Conservation (phyloP, 2,797 vertebrate species). For the Chaenodraco wilsoni region DNA sequence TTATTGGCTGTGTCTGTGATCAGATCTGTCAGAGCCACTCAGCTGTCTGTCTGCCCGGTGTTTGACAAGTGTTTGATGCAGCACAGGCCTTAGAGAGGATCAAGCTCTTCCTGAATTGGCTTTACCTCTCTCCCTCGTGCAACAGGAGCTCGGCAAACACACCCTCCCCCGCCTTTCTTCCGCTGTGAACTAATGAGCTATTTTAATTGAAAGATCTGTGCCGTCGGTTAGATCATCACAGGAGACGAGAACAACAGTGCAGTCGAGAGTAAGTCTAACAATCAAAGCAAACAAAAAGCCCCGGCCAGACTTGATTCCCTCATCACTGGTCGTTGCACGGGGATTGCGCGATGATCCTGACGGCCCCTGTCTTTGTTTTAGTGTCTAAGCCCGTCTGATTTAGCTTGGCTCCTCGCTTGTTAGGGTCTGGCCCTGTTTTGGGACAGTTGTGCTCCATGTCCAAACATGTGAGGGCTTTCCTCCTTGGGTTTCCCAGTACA, state of each 20-base stretch:
- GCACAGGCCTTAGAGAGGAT: constrained; percentile 78
- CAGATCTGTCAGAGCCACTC: constrained; percentile 77
- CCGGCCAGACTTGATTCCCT: constrained; percentile 65
- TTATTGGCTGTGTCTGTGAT: constrained; percentile 70
- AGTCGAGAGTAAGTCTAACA: constrained; percentile 68
- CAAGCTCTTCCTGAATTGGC: constrained; percentile 74
- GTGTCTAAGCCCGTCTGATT: constrained; percentile 77
- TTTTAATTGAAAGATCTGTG: constrained; percentile 74
- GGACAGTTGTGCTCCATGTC: constrained; percentile 74
- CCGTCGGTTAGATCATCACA: constrained; percentile 55
- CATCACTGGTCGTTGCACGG: constrained; percentile 69
- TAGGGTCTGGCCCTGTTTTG: constrained; percentile 71
- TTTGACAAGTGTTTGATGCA: constrained; percentile 81
- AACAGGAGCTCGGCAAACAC: constrained; percentile 66
- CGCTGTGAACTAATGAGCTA: constrained; percentile 69
- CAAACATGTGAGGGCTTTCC: constrained; percentile 82
- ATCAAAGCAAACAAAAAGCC: constrained; percentile 74
- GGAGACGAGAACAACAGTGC: constrained; percentile 57
- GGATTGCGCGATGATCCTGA: constrained; percentile 77
- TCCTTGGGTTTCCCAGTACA: constrained; percentile 66
- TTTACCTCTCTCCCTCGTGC: constrained; percentile 66
- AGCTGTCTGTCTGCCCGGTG: constrained; percentile 77
- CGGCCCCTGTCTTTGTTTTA: constrained; percentile 75
- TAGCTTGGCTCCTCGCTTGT: constrained; percentile 73
- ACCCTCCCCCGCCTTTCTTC: constrained; percentile 36